phyloP scores from a whole-genome alignment of 1,140 invertebrate species.

The Caenorhabditis remanei region DNA sequence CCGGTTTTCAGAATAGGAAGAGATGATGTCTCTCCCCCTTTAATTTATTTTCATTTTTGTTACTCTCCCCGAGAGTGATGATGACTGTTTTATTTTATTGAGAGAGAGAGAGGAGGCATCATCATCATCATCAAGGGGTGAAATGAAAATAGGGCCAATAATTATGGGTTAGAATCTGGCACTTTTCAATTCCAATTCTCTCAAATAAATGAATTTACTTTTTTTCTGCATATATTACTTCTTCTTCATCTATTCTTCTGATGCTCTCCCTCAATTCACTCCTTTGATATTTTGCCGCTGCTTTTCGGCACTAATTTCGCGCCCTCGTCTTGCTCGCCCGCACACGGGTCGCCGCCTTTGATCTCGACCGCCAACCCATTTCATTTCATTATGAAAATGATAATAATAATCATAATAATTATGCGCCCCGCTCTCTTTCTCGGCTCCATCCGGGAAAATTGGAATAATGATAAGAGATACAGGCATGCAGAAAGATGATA shows the following conservation, averaged over 20 bases:
- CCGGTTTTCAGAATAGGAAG: constrained; percentile 33
- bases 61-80: too few species aligned
- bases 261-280: not conserved
- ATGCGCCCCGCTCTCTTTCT: not conserved
- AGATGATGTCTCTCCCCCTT: not conserved
- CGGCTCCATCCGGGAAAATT: too few species aligned
- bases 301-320: constrained; percentile 42
- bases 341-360: constrained; percentile 2
- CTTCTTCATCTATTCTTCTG: not conserved
- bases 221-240: too few species aligned
- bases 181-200: too few species aligned
- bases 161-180: too few species aligned
- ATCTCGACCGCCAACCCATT: not conserved
- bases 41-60: constrained; percentile 18
- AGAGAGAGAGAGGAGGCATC: too few species aligned
- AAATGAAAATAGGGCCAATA: too few species aligned
- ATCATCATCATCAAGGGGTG: too few species aligned
- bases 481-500: too few species aligned
- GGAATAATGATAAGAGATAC: too few species aligned
- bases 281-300: constrained; percentile 31
- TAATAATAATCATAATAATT: constrained; percentile 46
- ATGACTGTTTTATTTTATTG: too few species aligned
- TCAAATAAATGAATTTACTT: too few species aligned
- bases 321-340: not conserved
- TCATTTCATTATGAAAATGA: constrained; percentile 7